Evolutionary conservation across 1,140 invertebrate genomes (phyloP), one percentile per base, ranked within the genome.

Genomic region (Lordiphosa clarofinis): DNA sequence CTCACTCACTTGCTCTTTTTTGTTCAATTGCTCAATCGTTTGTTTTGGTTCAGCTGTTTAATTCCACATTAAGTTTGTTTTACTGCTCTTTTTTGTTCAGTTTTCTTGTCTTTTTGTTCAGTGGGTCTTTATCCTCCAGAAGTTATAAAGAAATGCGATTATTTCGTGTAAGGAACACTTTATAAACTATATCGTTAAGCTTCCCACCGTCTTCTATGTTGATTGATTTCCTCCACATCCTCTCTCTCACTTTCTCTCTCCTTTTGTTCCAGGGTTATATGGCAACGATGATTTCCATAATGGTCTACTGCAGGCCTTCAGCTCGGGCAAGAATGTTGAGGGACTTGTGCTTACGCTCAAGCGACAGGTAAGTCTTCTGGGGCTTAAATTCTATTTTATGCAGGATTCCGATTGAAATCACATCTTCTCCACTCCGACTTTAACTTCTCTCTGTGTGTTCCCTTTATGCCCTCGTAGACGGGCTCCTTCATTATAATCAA

Each of bases 281-380:
- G 97, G 96, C 56, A 98, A 98, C 90, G 96, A 98, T 88, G 95
- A 97, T 87, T 93, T 97, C 21, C 96, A 98, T 91, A 96, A 96
- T 89, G 96, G 96, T 7, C 90, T 98, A 71, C 90, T 94, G 60
- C 93, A 95, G 88, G 92, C 96, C 62, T 91, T 96, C 65, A 91
- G 93, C 62, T 94, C 96, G 10, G 93, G 95, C 19, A 92, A 92
- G 87, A 92, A 94, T 73, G 93, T 97, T 58, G 94, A 96, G 61
- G 91, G 92, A 24, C 92, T 94, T 64, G 92, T 95, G 58, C 91
- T 92, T 62, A 92, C 92, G 65, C 93, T 95, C 21, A 93, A 93
- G 79, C 94, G 95, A 89, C 94, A 96, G 90, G 88, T 89, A 64
- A 72, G 72, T 64, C 1, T 21, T 11, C 4, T 37, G 19, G 19